Conservation (phyloP, 2,113 vertebrate species). For the Poecile atricapillus region DNA sequence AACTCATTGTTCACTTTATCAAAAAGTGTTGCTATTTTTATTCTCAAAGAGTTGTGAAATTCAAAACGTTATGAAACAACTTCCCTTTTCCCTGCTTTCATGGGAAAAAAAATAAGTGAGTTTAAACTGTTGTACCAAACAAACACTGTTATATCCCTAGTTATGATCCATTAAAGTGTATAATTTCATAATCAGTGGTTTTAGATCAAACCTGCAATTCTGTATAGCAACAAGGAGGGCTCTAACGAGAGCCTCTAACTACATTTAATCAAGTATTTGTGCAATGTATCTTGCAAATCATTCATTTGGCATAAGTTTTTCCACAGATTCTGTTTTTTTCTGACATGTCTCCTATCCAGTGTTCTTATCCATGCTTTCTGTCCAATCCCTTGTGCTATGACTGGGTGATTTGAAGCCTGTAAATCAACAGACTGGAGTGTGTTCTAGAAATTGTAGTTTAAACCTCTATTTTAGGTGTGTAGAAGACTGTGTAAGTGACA, state of each 20-base stretch:
- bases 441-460: neutral
- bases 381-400: neutral
- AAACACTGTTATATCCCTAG: neutral
- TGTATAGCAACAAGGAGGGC: neutral
- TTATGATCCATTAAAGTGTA: neutral
- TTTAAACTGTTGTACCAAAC: neutral
- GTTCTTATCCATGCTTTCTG: neutral
- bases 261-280: neutral
- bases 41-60: neutral
- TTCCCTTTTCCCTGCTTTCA: neutral
- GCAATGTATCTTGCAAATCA: neutral
- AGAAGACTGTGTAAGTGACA: neutral
- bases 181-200: neutral
- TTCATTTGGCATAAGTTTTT: neutral
- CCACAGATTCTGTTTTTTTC: neutral
- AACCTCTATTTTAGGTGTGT: constrained; percentile 17
- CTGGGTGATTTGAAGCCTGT: neutral
- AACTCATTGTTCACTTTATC: neutral
- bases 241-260: neutral
- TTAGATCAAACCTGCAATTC: neutral
- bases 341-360: neutral
- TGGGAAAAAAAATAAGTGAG: neutral
- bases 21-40: neutral
- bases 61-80: neutral
- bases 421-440: neutral